These are phyloP conservation scores for Acanthococcus lagerstroemiae DNA, from an alignment of 2,888 invertebrate species.

Conservation along the genomic window DNA sequence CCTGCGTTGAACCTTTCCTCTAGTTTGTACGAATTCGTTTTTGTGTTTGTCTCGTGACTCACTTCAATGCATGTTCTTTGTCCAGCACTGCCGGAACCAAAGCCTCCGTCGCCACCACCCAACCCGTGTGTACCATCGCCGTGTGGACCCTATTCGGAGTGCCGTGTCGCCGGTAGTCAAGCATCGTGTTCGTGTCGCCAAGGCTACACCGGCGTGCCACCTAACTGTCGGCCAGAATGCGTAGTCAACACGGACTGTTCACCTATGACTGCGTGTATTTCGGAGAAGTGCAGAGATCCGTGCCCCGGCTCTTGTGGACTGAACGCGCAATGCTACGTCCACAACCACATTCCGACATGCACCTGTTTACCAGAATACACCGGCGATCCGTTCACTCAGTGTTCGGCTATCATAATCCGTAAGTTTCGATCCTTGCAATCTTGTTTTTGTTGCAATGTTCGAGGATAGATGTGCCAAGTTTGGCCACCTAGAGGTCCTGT, in stretches of 20 bases:
- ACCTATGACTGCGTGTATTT: conserved; percentile 44
- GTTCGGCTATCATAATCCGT: conserved; percentile 48
- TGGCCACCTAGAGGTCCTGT: no score
- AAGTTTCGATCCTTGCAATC: conserved; percentile 37
- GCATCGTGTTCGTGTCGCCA: conserved; percentile 45
- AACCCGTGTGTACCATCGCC: conserved; percentile 55
- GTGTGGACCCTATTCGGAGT: conserved; percentile 47
- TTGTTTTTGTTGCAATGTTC: neutral
- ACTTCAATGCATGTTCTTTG: no score
- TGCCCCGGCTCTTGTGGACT: conserved; percentile 46
- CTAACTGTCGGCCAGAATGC: conserved; percentile 45
- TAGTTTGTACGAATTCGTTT: neutral
- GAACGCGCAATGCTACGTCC: conserved; percentile 44
- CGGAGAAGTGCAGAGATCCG: conserved; percentile 44
- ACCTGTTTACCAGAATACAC: conserved; percentile 52
- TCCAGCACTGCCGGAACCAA: conserved; percentile 37
- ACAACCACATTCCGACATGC: conserved; percentile 44
- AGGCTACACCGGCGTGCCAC: conserved; percentile 44
- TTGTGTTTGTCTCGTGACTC: no score
- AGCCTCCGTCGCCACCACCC: conserved; percentile 41
- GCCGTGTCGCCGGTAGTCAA: conserved; percentile 40
- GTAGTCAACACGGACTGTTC: conserved; percentile 45
- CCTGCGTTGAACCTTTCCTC: no score
- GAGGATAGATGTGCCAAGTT: no score
- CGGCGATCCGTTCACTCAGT: conserved; percentile 66